Evolutionary conservation across 2,888 invertebrate genomes (phyloP).

Genomic region (Apocheima hispidaria): DNA sequence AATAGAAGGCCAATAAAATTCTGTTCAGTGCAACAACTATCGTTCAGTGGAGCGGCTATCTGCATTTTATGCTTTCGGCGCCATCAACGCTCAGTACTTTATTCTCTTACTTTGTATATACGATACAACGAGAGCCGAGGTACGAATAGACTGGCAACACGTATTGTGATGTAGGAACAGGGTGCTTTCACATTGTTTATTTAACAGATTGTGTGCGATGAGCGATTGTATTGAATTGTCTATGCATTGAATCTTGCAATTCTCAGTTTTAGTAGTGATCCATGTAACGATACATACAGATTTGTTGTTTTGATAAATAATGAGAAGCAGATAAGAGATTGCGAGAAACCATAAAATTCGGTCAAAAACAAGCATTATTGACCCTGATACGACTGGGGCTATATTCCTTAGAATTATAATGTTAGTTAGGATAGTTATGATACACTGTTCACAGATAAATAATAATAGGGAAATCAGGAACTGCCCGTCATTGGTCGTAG

Average conservation of each 20-base stretch:
- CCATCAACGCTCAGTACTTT: constrained; percentile 64
- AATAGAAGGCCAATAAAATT: constrained; percentile 69
- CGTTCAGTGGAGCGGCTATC: constrained; percentile 72
- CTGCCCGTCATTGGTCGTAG: too few species aligned
- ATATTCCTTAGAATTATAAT: too few species aligned
- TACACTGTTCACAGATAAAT: too few species aligned
- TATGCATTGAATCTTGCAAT: constrained; percentile 52
- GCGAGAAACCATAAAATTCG: too few species aligned
- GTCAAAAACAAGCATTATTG: too few species aligned
- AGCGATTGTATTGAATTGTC: constrained; percentile 61
- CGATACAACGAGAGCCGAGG: constrained; percentile 12
- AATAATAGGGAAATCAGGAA: too few species aligned
- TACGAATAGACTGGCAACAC: constrained; percentile 37
- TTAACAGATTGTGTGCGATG: constrained; percentile 60
- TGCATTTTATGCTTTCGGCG: constrained; percentile 77
- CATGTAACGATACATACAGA: constrained; percentile 10
- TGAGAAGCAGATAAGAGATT: background rate
- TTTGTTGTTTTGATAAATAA: constrained; percentile 4
- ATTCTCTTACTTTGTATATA: constrained; percentile 71
- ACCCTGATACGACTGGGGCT: too few species aligned
- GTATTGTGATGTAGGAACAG: constrained; percentile 49
- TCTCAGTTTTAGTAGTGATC: constrained; percentile 40
- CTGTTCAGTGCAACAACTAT: constrained; percentile 68
- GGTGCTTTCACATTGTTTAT: constrained; percentile 67
- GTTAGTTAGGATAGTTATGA: too few species aligned